Evolutionary conservation across 2,888 invertebrate species (phyloP).

Genomic region (Cataglyphis cursor): DNA sequence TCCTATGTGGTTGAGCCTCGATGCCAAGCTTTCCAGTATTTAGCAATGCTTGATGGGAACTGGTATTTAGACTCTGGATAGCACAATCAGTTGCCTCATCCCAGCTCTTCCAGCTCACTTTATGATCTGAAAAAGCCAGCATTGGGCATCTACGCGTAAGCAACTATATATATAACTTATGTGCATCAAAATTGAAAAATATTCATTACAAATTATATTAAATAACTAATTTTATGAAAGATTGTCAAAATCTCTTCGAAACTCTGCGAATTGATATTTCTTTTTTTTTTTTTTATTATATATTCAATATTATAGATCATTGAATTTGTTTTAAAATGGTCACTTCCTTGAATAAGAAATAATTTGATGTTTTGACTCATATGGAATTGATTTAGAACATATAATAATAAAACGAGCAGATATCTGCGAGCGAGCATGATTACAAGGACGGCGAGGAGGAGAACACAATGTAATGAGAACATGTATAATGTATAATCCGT

Average conservation of each 20-base stretch:
- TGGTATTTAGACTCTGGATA: constrained; percentile 63
- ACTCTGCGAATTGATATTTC: neutral
- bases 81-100: constrained; percentile 74
- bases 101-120: constrained; percentile 74
- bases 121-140: constrained; percentile 75
- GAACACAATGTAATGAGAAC: constrained; percentile 6
- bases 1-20: constrained; percentile 60
- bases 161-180: constrained; percentile 13
- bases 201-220: constrained; percentile 3
- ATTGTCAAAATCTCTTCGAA: neutral
- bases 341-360: neutral
- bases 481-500: constrained; percentile 20
- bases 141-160: constrained; percentile 35
- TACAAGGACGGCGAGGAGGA: constrained; percentile 31
- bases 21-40: neutral
- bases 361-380: neutral
- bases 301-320: neutral
- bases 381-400: neutral
- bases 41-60: constrained; percentile 62
- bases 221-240: neutral
- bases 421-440: constrained; percentile 74
- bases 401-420: constrained; percentile 64
- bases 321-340: neutral
- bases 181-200: neutral
- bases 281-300: neutral